Conservation (phyloP, 2,888 invertebrate species). For the Andrena haemorrhoa region DNA sequence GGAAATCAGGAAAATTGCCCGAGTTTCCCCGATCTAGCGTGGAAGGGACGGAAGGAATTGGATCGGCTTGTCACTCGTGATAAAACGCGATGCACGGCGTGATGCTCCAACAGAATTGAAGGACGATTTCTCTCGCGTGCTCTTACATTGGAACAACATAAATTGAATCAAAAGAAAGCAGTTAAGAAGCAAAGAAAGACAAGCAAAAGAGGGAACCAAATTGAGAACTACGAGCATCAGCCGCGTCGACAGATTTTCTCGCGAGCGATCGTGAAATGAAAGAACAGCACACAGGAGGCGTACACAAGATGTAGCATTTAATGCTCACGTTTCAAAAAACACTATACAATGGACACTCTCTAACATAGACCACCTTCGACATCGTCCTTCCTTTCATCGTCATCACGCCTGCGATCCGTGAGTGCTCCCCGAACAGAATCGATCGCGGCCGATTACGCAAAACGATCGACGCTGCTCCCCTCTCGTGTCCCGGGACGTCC, state of each 20-base stretch:
- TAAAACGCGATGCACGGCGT: slow-evolving; percentile 54
- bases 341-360: slow-evolving; percentile 85
- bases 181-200: neutral
- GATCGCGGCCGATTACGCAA: slow-evolving; percentile 66
- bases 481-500: slow-evolving; percentile 38
- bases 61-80: slow-evolving; percentile 51
- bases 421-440: slow-evolving; percentile 65
- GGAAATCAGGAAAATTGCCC: neutral
- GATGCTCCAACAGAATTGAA: slow-evolving; percentile 61
- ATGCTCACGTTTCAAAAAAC: slow-evolving; percentile 85
- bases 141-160: too few relatives aligned
- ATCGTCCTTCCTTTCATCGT: slow-evolving; percentile 78
- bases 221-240: slow-evolving; percentile 52
- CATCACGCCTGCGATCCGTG: slow-evolving; percentile 71
- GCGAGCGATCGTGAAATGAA: slow-evolving; percentile 61
- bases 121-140: slow-evolving; percentile 25
- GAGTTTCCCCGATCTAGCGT: neutral
- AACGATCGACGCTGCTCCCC: slow-evolving; percentile 72
- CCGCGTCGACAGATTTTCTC: slow-evolving; percentile 56
- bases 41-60: slow-evolving; percentile 37
- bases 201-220: neutral
- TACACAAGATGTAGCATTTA: slow-evolving; percentile 85
- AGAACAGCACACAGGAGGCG: slow-evolving; percentile 74
- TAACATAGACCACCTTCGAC: slow-evolving; percentile 84
- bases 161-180: neutral